Evolutionary conservation across 2,113 vertebrate species (phyloP), one percentile per base, ranked within the genome.

Genomic region (Labrus mixtus): DNA sequence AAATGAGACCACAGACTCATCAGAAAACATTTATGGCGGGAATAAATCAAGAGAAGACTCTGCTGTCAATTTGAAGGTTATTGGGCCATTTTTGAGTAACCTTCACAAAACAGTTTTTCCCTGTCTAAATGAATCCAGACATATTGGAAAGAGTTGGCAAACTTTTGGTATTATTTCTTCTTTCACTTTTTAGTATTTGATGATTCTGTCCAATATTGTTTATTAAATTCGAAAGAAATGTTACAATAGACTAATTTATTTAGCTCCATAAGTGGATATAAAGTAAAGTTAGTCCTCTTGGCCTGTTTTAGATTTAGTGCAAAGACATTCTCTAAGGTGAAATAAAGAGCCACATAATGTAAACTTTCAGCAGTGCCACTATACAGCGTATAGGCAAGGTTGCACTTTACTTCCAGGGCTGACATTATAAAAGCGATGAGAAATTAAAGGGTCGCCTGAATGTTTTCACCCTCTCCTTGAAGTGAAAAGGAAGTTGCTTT

Each of bases 401-500:
- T 48, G 16, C 45, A 46, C 45, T 46, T 46, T 36, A 29, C 23
- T 73, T 68, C 10, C 12, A 59, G 22, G 43, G 45, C 51, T 41
- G 13, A 23, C 43, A 25, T 67, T 25, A 20, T 45, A 41, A 23
- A 23, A 68, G 19, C 33, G 19, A 17, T 59, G 23, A 50, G 29
- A 66, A 25, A 62, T 67, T 58, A 54, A 71, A 75, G 56, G 53
- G 45, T 33, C 57, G 64, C 20, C 19, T 8, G 19, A 22, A 63
- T 68, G 46, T 68, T 75, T 81, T 75, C 48, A 45, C 33, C 41
- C 63, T 46, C 37, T 64, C 15, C 29, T 65, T 41, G 29, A 33
- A 58, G 58, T 12, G 17, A 55, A 37, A 62, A 36, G 60, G 46
- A 41, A 56, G 22, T 39, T 10, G 12, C 22, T 58, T 71, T 53